These are phyloP conservation scores for Campylorhamphus procurvoides DNA, from an alignment of 2,113 vertebrate species.

Conservation along the genomic window DNA sequence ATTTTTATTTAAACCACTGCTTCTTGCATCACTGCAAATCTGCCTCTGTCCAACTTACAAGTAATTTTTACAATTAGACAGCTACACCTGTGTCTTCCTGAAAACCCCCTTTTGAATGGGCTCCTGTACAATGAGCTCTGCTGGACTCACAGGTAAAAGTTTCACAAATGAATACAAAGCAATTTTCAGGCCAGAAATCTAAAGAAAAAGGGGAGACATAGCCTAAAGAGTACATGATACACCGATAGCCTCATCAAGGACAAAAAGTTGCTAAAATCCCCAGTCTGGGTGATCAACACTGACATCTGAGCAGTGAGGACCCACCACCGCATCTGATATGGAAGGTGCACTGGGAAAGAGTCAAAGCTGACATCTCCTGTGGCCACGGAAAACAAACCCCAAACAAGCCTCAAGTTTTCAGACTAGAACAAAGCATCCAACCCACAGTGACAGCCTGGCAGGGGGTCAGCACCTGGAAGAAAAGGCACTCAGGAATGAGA, in stretches of 20 bases:
- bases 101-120: not conserved
- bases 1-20: not conserved
- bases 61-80: not conserved
- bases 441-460: not conserved
- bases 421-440: not conserved
- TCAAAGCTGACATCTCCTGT: not conserved
- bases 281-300: not conserved
- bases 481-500: not conserved
- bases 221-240: not conserved
- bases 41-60: not conserved
- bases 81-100: not conserved
- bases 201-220: not conserved
- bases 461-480: not conserved
- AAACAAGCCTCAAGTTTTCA: not conserved
- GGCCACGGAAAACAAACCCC: not conserved
- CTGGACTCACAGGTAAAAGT: not conserved
- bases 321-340: accelerated
- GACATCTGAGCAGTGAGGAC: not conserved
- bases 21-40: not conserved
- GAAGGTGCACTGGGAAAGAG: not conserved
- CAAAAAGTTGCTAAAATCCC: too few relatives aligned
- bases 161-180: not conserved
- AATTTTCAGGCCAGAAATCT: not conserved
- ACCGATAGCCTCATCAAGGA: not conserved
- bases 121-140: not conserved